Evolutionary conservation across 1,140 invertebrate species (phyloP).

Genomic region (Procambarus virginalis): DNA sequence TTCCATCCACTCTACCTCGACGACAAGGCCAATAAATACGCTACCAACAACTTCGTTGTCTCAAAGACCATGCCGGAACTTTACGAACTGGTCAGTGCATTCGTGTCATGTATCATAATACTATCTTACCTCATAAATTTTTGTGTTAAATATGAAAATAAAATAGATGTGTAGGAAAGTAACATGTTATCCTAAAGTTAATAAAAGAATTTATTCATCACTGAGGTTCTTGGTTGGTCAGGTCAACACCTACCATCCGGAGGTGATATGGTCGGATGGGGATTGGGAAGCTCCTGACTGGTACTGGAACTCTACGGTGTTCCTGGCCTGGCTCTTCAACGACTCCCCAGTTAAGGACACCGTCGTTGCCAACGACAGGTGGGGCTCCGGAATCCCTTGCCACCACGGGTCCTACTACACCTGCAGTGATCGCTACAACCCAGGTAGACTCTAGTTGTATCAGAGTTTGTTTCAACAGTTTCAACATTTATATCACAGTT

Average conservation of each 20-base stretch:
- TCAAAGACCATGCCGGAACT: constrained; percentile 76
- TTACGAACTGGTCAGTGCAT: constrained; percentile 75
- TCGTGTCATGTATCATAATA: too few species aligned
- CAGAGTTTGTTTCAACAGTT: too few species aligned
- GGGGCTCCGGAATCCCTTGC: constrained; percentile 23
- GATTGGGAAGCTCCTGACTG: constrained; percentile 26
- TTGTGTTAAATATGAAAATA: too few species aligned
- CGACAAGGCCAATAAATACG: constrained; percentile 83
- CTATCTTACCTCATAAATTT: too few species aligned
- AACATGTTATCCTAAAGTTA: too few species aligned
- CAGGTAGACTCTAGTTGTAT: neutral
- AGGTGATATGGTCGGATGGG: constrained; percentile 43
- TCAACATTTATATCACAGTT: too few species aligned
- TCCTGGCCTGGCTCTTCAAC: constrained; percentile 59
- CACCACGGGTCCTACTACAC: constrained; percentile 50
- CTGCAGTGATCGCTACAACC: constrained; percentile 43
- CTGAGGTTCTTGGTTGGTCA: neutral
- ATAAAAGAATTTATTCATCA: too few species aligned
- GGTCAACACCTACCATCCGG: constrained; percentile 39
- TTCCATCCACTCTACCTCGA: constrained; percentile 88
- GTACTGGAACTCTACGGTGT: constrained; percentile 49
- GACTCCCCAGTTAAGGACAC: constrained; percentile 50
- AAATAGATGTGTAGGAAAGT: too few species aligned
- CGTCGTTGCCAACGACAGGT: constrained; percentile 42
- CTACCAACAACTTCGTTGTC: constrained; percentile 74